Evolutionary conservation across 92 coral and sea anemone genomes (phyloP).

Genomic region (Chrysogorgia sp.): DNA sequence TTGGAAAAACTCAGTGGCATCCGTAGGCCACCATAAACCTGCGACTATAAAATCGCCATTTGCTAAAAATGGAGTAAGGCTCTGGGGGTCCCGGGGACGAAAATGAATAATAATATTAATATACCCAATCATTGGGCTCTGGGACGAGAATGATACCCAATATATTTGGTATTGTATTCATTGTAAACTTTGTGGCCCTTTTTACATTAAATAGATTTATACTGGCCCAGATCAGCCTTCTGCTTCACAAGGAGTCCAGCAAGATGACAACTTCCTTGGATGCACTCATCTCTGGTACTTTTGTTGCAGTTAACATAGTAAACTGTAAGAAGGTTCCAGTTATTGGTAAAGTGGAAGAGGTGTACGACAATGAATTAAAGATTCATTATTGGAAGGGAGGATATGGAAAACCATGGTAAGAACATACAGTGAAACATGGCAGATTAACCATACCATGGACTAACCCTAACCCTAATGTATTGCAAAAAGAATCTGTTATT

Average conservation of each 20-base stretch:
- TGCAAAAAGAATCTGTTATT: conserved; percentile 39
- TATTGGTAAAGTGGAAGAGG: conserved; percentile 52
- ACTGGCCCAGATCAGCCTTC: not conserved
- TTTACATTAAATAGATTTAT: not conserved
- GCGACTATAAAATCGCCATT: too few species aligned
- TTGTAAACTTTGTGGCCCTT: too few species aligned
- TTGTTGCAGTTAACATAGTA: conserved; percentile 1
- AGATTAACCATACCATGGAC: conserved; percentile 53
- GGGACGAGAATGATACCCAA: too few species aligned
- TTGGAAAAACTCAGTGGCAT: too few species aligned
- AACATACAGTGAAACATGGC: conserved; percentile 26
- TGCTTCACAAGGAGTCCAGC: too few species aligned
- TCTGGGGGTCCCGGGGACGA: too few species aligned
- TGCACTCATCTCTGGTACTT: not conserved
- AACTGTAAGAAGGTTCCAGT: conserved; percentile 49
- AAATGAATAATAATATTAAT: too few species aligned
- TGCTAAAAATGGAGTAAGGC: too few species aligned
- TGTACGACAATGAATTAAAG: conserved; percentile 34
- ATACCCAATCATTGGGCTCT: too few species aligned
- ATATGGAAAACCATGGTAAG: conserved; percentile 55
- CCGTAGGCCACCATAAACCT: too few species aligned
- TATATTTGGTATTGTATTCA: too few species aligned
- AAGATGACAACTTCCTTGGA: not conserved
- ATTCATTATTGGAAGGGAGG: conserved; percentile 69
- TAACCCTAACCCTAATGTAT: conserved; percentile 44